Evolutionary conservation across 2,888 invertebrate species (phyloP).

Genomic region (Limenitis arthemis): DNA sequence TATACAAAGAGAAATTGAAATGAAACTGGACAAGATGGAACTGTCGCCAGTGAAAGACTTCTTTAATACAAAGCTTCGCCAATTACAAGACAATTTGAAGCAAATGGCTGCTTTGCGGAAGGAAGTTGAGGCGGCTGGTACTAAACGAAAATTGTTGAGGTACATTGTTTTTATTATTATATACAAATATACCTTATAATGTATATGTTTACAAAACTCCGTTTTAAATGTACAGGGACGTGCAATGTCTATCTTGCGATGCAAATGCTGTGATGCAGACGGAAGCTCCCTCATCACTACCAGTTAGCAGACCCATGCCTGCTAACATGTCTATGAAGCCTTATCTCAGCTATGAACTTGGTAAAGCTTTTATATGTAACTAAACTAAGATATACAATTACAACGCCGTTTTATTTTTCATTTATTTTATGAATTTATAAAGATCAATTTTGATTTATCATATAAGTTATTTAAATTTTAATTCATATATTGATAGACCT

Average conservation of each 20-base stretch:
- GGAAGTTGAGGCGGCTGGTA: conserved; percentile 81
- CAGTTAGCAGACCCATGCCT: conserved; percentile 67
- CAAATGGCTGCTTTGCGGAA: conserved; percentile 70
- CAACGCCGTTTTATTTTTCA: too few species aligned
- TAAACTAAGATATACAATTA: too few species aligned
- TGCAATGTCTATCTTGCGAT: conserved; percentile 85
- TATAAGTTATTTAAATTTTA: too few species aligned
- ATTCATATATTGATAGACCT: too few species aligned
- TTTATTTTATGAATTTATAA: too few species aligned
- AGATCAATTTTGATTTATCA: too few species aligned
- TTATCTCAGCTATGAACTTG: conserved; percentile 80
- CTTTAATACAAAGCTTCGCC: conserved; percentile 73
- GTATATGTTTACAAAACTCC: too few species aligned
- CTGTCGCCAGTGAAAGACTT: conserved; percentile 75
- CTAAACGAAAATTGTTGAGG: conserved; percentile 76
- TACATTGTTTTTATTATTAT: conserved; percentile 28
- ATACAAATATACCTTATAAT: neutral
- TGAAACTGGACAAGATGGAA: conserved; percentile 77
- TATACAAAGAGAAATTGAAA: conserved; percentile 77
- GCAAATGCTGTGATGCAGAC: conserved; percentile 80
- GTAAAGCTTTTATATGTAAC: conserved; percentile 35
- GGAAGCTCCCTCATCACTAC: conserved; percentile 61
- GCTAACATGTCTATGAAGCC: conserved; percentile 76
- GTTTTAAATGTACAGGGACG: conserved; percentile 58
- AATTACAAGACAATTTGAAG: conserved; percentile 75